phyloP scores from a whole-genome alignment of 2,888 invertebrate genomes.

The Meteorus cinctellus region DNA sequence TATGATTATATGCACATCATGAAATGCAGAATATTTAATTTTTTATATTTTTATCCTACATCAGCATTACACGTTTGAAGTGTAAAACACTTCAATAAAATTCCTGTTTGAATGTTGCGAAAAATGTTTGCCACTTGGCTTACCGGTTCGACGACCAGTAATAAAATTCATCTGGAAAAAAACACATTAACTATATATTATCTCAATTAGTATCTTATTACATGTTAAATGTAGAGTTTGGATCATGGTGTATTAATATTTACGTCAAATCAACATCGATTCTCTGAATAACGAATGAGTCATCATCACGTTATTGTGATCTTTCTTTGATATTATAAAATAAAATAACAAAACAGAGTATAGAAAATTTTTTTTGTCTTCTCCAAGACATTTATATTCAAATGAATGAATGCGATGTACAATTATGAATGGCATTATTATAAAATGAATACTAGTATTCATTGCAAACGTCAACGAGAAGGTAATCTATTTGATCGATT shows the following conservation, averaged over 20 bases:
- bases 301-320: background rate
- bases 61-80: background rate
- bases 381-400: background rate
- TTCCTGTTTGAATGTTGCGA: constrained; percentile 4
- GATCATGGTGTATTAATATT: background rate
- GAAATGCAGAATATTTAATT: background rate
- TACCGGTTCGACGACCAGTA: background rate
- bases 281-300: background rate
- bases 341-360: background rate
- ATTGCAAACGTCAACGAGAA: constrained; percentile 17
- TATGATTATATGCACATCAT: background rate
- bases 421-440: background rate
- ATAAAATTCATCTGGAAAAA: background rate
- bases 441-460: background rate
- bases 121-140: constrained; percentile 3
- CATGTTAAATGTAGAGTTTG: background rate
- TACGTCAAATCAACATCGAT: background rate
- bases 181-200: constrained; percentile 7
- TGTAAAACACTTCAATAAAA: constrained; percentile 3
- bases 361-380: background rate
- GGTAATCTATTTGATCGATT: constrained; percentile 41
- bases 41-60: background rate
- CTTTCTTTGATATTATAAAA: background rate
- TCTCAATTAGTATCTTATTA: constrained; percentile 10
- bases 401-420: background rate